phyloP scores from a whole-genome alignment of 2,888 invertebrate species.

The Tetramorium bicarinatum region DNA sequence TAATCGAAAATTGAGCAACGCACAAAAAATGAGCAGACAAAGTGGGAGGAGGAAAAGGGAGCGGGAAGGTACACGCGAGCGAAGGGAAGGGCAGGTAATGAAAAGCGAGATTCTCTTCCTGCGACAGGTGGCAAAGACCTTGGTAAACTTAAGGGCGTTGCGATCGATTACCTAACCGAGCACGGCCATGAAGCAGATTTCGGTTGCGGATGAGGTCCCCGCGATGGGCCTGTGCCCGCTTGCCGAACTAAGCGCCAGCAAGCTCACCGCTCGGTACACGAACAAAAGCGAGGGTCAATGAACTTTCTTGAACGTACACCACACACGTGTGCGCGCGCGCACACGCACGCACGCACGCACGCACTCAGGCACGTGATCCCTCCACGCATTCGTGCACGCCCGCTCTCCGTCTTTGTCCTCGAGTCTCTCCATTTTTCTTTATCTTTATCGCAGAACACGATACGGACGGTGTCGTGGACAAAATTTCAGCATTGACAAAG shows the following conservation, averaged over 20 bases:
- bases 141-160: conserved; percentile 78
- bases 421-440: conserved; percentile 39
- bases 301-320: conserved; percentile 68
- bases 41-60: conserved; percentile 17
- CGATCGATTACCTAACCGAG: conserved; percentile 81
- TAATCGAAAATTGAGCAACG: conserved; percentile 30
- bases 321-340: conserved; percentile 55
- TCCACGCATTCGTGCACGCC: conserved; percentile 66
- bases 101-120: conserved; percentile 72
- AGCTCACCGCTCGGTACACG: conserved; percentile 79
- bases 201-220: conserved; percentile 56
- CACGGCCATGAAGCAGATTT: conserved; percentile 70
- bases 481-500: conserved; percentile 26
- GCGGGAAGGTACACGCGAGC: conserved; percentile 18
- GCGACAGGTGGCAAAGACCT: conserved; percentile 83
- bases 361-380: conserved; percentile 54
- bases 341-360: conserved; percentile 65
- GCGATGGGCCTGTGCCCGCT: conserved; percentile 61
- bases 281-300: conserved; percentile 82
- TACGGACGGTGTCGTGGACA: not conserved
- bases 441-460: conserved; percentile 34
- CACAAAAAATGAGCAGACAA: conserved; percentile 34
- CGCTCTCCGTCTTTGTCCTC: conserved; percentile 46
- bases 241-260: conserved; percentile 73
- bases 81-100: conserved; percentile 58